Evolutionary conservation across 1,140 invertebrate species (phyloP), one percentile per base, ranked within the genome.

Genomic region (Atta texana): DNA sequence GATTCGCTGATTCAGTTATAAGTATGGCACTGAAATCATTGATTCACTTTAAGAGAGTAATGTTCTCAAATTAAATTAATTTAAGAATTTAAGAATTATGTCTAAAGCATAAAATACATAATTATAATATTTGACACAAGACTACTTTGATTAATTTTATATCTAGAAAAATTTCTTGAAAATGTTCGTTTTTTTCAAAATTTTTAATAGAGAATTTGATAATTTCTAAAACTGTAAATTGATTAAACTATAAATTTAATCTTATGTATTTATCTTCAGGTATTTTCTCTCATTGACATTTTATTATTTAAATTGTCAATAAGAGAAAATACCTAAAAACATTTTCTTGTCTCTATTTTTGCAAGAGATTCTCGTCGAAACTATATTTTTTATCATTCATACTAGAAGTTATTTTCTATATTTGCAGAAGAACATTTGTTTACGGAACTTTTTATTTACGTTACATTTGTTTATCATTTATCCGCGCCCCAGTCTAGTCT

Each of bases 381-480:
- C n/a, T n/a, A 57, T 57, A 21, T 80, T 21, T 44, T 4, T 16
- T 39, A 18, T n/a, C 18, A 18, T 10, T 8, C 1, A 49, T 24
- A 51, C 3, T 39, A 51, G 1, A 7, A 74, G 71, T 53, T 31
- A 74, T 34, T 57, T 72, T 53, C 24, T n/a, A 77, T 31, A n/a
- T 49, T 44, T 63, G 8, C 57, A 12, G 16, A 5, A 39, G 21
- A 80, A 80, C 39, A 66, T 61, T 71, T 71, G 6, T 81, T 34
- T 57, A n/a, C 31, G 8, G 44, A 44, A 69, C 28, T 80, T 21
- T 28, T 44, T 44, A 2, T 61, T 31, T 34, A 34, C 18, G 0
- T n/a, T 57, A n/a, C 2, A 39, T 39, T n/a, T 31, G 24, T n/a
- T 66, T 44, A 39, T 21, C 21, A 44, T 8, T 3, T 64, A 28